Conservation (phyloP, 2,888 invertebrate genomes). For the Hetaerina titia region DNA sequence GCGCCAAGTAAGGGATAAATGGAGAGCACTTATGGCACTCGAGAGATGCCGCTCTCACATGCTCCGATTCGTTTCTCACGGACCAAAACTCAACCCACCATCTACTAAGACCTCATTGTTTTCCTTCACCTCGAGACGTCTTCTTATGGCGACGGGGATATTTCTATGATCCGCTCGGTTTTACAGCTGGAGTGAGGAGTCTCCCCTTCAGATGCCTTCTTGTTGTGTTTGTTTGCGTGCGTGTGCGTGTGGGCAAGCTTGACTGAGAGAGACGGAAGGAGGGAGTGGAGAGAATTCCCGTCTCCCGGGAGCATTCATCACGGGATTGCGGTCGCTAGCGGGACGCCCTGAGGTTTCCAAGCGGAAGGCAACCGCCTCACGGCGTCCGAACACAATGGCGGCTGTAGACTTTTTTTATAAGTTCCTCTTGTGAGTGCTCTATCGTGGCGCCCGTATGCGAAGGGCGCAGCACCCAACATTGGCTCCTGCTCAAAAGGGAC, state of each 20-base stretch:
- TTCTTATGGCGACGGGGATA: not conserved
- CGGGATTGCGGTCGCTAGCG: constrained; percentile 1
- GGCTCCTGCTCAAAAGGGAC: too few relatives aligned
- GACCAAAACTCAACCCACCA: not conserved
- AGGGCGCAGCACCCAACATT: not conserved
- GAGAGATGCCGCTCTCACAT: not conserved
- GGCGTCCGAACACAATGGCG: constrained; percentile 1
- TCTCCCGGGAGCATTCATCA: constrained; percentile 14
- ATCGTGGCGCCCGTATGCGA: not conserved
- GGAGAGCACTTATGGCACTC: not conserved
- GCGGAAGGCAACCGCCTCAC: not conserved
- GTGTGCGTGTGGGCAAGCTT: not conserved
- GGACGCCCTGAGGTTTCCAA: not conserved
- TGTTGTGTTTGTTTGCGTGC: not conserved
- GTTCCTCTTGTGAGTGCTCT: not conserved
- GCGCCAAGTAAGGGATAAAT: not conserved
- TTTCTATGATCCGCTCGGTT: not conserved
- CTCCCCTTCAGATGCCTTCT: not conserved
- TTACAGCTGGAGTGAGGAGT: not conserved
- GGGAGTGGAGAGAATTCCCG: not conserved
- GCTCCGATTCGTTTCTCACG: not conserved
- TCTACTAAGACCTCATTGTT: not conserved
- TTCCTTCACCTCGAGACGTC: not conserved
- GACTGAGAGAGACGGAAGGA: not conserved
- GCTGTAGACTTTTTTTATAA: not conserved